Percentiles rank a stretch among this genome's conserved stretches.
These are phyloP conservation scores for Drosophila colorata DNA, from an alignment of 2,888 invertebrate species.

Conservation along the genomic window DNA sequence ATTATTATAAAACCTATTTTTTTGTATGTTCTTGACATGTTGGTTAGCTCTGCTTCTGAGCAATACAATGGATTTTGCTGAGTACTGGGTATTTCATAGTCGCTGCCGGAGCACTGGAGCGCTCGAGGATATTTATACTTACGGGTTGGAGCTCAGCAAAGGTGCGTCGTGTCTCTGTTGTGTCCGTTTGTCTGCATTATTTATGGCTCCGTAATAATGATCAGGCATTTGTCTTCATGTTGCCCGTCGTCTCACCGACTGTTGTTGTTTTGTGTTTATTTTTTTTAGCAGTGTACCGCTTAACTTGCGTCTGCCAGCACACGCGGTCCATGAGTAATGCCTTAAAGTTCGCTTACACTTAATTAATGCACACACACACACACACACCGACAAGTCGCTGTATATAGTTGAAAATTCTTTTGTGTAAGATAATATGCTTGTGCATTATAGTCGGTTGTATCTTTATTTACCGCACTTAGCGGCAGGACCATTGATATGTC, in stretches of 20 bases:
- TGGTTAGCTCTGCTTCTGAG: no score
- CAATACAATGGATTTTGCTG: neutral
- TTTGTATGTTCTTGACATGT: no score
- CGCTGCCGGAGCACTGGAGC: neutral
- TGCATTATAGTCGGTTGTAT: conserved; percentile 16
- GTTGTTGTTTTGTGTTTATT: conserved; percentile 15
- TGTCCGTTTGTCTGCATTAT: conserved; percentile 69
- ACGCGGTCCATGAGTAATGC: conserved; percentile 60
- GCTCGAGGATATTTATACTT: conserved; percentile 25
- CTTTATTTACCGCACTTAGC: conserved; percentile 11
- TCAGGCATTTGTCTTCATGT: conserved; percentile 74
- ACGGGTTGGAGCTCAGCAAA: conserved; percentile 43
- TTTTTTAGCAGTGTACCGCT: conserved; percentile 33
- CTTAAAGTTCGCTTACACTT: conserved; percentile 68
- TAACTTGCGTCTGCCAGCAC: conserved; percentile 44
- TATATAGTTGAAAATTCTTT: conserved; percentile 25
- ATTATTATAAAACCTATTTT: neutral
- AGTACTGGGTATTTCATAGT: conserved; percentile 26
- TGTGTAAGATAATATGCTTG: conserved; percentile 57
- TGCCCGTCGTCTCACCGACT: conserved; percentile 24
- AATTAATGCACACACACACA: conserved; percentile 53
- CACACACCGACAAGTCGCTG: conserved; percentile 17
- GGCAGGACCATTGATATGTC: conserved; percentile 12
- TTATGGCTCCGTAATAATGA: conserved; percentile 78
- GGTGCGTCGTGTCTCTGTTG: conserved; percentile 51